These are phyloP conservation scores for Drosophila acutilabella DNA, from an alignment of 2,888 invertebrate species.

Conservation along the genomic window DNA sequence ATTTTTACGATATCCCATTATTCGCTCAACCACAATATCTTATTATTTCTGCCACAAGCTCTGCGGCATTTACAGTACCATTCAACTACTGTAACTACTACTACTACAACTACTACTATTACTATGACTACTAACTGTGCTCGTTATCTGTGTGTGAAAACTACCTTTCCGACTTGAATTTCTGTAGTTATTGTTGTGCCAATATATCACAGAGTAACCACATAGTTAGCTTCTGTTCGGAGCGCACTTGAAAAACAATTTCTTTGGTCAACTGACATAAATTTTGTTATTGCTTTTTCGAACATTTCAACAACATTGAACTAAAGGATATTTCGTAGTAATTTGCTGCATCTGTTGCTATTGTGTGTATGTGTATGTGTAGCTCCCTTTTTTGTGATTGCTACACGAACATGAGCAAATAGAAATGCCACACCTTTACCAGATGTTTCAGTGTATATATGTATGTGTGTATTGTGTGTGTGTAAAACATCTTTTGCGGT, in stretches of 20 bases:
- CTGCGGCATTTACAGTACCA: not conserved
- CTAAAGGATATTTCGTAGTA: constrained; percentile 6
- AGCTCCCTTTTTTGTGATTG: constrained; percentile 28
- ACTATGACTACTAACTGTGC: not conserved
- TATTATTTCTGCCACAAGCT: not conserved
- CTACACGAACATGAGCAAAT: constrained; percentile 12
- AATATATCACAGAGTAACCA: constrained; percentile 8
- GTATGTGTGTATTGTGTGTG: constrained; percentile 1
- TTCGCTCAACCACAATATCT: not conserved
- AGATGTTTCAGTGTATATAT: not conserved
- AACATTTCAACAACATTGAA: constrained; percentile 24
- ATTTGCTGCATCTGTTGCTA: constrained; percentile 55
- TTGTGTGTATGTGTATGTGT: constrained; percentile 37
- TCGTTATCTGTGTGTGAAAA: not conserved
- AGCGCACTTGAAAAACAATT: constrained; percentile 19
- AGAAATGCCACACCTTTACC: constrained; percentile 46
- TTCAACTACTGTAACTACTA: not conserved
- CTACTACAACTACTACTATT: not conserved
- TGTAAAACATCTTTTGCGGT: constrained; percentile 41
- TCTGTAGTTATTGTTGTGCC: not conserved
- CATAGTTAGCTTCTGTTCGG: constrained; percentile 16
- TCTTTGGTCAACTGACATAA: constrained; percentile 23
- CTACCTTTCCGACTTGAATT: constrained; percentile 1
- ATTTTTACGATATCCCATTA: not conserved
- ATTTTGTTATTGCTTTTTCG: constrained; percentile 19